Base-by-base conservation (phyloP, 2,113 vertebrate species). In the Oncorhynchus tshawytscha region DNA sequence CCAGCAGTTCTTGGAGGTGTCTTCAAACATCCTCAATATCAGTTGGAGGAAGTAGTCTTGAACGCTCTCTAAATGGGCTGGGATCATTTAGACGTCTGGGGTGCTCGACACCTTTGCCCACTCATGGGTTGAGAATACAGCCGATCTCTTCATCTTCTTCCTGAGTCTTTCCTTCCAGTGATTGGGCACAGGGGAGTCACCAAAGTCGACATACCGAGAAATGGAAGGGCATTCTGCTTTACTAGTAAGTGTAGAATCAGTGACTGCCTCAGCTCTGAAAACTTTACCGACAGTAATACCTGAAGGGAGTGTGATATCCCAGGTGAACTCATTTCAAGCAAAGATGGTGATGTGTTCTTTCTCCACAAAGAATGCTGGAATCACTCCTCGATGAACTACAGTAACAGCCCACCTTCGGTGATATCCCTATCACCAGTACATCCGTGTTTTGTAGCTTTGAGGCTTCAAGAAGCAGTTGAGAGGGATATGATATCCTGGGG, bases 41-140 rank as follows among this genome's bases (percentile, higher is more conserved):
- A 31, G 54, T 25, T 16, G 54, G 54, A 6, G 71, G 24, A 27
- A 39, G 18, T 5, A 18, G 59, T 20, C 25, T 18, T 2, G 71
- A 72, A 5, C 22, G 6, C 3, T 69, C 57, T 8, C 70, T 13
- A 22, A 74, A 74, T 8, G 60, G 59, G 11, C 72, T 16, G 27
- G 59, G 3, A 45, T 74, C 60, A 5, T 18, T 16, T 2, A 75
- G 39, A 3, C 65, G 1, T 22, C 70, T 69, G 1, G 8, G 1
- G 31, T 76, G 74, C 9, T 76, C 74, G 3, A 76, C 74, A 1
- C 66, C 74, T 6, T 59, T 76, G 11, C 74, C 74, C 66, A 76
- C 7, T 76, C 74, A 54, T 68, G 22, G n/a, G 68, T 5, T 5
- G 73, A 75, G 25, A 75, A 75, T 18, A 15, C 57, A 6, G 5